phyloP scores from a whole-genome alignment of 1,140 invertebrate species.

The Sesamia nonagrioides region DNA sequence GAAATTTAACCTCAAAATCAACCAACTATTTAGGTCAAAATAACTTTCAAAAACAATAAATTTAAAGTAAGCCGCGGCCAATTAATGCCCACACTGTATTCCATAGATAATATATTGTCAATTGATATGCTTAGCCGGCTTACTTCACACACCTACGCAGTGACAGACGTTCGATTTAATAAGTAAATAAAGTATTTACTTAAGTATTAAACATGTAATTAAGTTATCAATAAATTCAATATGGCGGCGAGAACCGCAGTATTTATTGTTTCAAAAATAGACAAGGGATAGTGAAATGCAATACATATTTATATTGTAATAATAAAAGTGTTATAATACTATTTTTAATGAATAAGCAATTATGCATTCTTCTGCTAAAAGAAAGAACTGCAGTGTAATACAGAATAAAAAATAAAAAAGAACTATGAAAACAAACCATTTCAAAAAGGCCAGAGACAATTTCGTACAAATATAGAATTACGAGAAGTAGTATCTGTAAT shows the following conservation, averaged over 20 bases:
- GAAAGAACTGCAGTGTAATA: background rate
- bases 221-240: constrained; percentile 6
- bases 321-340: too few species aligned
- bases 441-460: constrained; percentile 31
- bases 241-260: background rate
- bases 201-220: constrained; percentile 20
- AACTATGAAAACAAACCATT: constrained; percentile 18
- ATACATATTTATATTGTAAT: too few species aligned
- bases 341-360: background rate
- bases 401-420: background rate
- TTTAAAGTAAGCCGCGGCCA: constrained; percentile 41
- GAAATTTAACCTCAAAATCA: constrained; percentile 38
- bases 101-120: constrained; percentile 48
- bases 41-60: constrained; percentile 60
- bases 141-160: constrained; percentile 26
- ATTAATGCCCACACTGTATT: constrained; percentile 50
- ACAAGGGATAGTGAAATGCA: background rate
- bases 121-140: constrained; percentile 29
- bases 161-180: constrained; percentile 14
- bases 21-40: constrained; percentile 37
- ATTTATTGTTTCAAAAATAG: background rate
- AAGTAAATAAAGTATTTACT: constrained; percentile 14
- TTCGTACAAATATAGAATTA: constrained; percentile 26
- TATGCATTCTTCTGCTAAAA: background rate
- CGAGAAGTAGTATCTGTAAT: constrained; percentile 9